phyloP scores from a whole-genome alignment of 2,113 vertebrate genomes.

The Crypturellus undulatus region DNA sequence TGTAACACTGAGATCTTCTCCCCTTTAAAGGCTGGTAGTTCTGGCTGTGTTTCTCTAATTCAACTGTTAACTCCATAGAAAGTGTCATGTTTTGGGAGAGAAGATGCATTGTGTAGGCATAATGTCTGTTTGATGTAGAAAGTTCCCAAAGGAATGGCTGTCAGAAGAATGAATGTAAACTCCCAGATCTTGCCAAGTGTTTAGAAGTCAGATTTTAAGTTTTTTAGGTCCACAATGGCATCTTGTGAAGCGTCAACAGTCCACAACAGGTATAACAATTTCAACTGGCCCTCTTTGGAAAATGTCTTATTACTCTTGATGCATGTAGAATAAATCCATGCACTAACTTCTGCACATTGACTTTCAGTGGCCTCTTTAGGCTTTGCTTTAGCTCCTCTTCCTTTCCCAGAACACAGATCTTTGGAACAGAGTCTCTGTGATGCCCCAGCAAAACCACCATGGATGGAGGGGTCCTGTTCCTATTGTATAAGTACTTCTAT shows the following conservation, averaged over 20 bases:
- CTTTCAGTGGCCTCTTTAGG: neutral
- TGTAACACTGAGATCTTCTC: neutral
- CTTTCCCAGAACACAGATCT: neutral
- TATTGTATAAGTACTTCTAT: neutral
- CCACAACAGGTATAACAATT: slow-evolving; percentile 24
- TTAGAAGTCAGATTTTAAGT: slow-evolving; percentile 41
- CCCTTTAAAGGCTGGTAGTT: slow-evolving; percentile 4
- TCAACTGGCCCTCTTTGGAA: neutral
- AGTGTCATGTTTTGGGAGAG: neutral
- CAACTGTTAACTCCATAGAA: slow-evolving; percentile 19
- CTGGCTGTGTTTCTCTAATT: slow-evolving; percentile 23
- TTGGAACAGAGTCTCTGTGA: fast-evolving
- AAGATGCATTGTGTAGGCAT: slow-evolving; percentile 22
- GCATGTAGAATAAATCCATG: fast-evolving
- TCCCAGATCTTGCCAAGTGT: slow-evolving; percentile 20
- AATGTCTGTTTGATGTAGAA: slow-evolving; percentile 30
- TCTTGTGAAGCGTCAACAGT: slow-evolving; percentile 15
- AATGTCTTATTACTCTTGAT: neutral
- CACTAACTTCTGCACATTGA: neutral
- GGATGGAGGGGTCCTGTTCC: neutral
- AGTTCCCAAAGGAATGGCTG: neutral
- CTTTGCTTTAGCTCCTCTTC: neutral
- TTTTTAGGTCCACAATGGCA: slow-evolving; percentile 66
- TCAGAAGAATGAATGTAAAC: slow-evolving; percentile 61
- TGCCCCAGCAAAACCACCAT: neutral